These are phyloP conservation scores for Cremastinae sp. DNA, from an alignment of 2,888 invertebrate species.

Conservation along the genomic window DNA sequence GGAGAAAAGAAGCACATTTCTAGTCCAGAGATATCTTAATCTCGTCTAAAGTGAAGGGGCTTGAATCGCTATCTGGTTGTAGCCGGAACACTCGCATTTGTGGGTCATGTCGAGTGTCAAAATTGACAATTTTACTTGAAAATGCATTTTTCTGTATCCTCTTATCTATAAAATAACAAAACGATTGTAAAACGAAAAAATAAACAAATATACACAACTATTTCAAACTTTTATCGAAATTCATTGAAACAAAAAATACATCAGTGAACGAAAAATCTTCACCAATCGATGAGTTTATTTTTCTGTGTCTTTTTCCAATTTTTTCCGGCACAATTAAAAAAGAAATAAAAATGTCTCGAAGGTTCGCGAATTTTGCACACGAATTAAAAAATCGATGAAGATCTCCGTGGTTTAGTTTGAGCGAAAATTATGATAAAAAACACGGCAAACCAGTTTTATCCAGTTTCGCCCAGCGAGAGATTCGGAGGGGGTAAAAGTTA, in stretches of 20 bases:
- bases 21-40: conserved; percentile 17
- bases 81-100: conserved; percentile 34
- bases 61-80: conserved; percentile 23
- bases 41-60: conserved; percentile 9
- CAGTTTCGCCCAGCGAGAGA: conserved; percentile 5
- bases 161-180: too few species aligned
- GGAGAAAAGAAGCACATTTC: conserved; percentile 2
- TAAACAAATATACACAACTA: too few species aligned
- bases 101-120: conserved; percentile 42
- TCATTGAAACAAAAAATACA: too few species aligned
- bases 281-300: too few species aligned
- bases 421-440: conserved; percentile 26
- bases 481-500: conserved; percentile 4
- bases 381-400: neutral
- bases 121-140: conserved; percentile 19
- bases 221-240: too few species aligned
- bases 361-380: conserved; percentile 8
- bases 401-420: conserved; percentile 1
- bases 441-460: conserved; percentile 25
- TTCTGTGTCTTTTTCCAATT: neutral
- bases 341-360: neutral
- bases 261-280: too few species aligned
- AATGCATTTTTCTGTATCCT: neutral
- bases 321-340: too few species aligned
- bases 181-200: too few species aligned